phyloP scores from a whole-genome alignment of 2,888 invertebrate species.

The Agrilus cyanescens region DNA sequence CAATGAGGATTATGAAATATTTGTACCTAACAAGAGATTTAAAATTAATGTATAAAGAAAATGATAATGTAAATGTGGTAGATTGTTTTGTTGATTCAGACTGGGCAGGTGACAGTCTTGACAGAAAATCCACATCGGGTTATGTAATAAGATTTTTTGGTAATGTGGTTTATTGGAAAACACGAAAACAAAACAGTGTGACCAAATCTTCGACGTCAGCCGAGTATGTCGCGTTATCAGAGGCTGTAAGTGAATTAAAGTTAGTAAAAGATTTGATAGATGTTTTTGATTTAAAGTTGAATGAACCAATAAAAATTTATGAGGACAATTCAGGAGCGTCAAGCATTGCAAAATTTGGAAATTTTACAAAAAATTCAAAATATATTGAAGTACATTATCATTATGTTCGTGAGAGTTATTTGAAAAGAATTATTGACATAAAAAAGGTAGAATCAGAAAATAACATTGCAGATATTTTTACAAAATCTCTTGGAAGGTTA shows the following conservation, averaged over 20 bases:
- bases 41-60: conserved; percentile 16
- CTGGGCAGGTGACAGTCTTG: conserved; percentile 23
- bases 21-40: conserved; percentile 19
- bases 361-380: conserved; percentile 19
- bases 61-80: conserved; percentile 6
- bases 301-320: conserved; percentile 16
- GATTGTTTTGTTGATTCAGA: conserved; percentile 25
- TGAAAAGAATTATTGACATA: too few relatives aligned
- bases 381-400: too few relatives aligned
- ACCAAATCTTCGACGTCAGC: conserved; percentile 19
- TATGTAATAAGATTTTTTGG: conserved; percentile 26
- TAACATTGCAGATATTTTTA: too few relatives aligned
- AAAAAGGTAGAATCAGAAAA: too few relatives aligned
- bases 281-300: conserved; percentile 10
- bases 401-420: too few relatives aligned
- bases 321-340: conserved; percentile 19
- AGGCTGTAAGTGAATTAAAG: conserved; percentile 15
- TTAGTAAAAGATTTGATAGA: conserved; percentile 10
- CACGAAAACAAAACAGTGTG: conserved; percentile 23
- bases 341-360: conserved; percentile 17
- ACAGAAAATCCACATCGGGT: conserved; percentile 19
- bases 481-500: too few relatives aligned
- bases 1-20: conserved; percentile 23
- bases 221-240: conserved; percentile 17
- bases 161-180: conserved; percentile 25